Base-by-base conservation (phyloP, 2,797 vertebrate species). In the Masticophis lateralis region DNA sequence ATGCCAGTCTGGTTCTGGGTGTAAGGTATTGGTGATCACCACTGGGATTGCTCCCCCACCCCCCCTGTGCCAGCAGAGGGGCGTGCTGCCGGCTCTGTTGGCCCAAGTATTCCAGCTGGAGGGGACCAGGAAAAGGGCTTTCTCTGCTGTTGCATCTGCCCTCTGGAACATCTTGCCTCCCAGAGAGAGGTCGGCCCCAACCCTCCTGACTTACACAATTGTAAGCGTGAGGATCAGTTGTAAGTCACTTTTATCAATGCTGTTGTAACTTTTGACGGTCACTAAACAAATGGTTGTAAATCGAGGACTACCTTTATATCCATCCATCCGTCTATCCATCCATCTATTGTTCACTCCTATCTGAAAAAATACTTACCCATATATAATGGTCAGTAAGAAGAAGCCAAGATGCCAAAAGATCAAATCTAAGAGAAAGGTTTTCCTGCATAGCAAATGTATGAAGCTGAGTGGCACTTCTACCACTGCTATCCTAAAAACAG, bases 301-400 rank as follows among this genome's bases (percentile, higher is more conserved):
- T n/a, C 2, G 0, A 69, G 13, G 63, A 69, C n/a, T 37, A 18
- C n/a, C 14, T 66, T n/a, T 66, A 66, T 66, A 37, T 69, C 66
- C n/a, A 7, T 18, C 66, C 66, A 6, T 79, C 32, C 8, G 2
- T 69, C 2, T 16, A 69, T 69, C 66, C 5, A 74, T 74, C 32
- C n/a, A 9, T 22, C 32, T 37, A 83, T 47, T 43, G 9, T 20
- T 51, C 20, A 51, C 11, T 5, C 37, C 51, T 92, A 55, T 90
- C 93, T 89, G 43, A 89, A 55, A 63, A 89, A 96, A 66, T 88
- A 98, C 97, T 96, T 95, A 99, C 99, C 98, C 99, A 96, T 93
- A 98, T 96, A 94, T 98, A 98, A 96, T 99, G 98, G 96, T 99
- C 98, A 43, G 98, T 98, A 94, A 99, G 99, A 93, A 99, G 99